Conservation (phyloP, 2,888 invertebrate species). For the Drosophila planitibia region DNA sequence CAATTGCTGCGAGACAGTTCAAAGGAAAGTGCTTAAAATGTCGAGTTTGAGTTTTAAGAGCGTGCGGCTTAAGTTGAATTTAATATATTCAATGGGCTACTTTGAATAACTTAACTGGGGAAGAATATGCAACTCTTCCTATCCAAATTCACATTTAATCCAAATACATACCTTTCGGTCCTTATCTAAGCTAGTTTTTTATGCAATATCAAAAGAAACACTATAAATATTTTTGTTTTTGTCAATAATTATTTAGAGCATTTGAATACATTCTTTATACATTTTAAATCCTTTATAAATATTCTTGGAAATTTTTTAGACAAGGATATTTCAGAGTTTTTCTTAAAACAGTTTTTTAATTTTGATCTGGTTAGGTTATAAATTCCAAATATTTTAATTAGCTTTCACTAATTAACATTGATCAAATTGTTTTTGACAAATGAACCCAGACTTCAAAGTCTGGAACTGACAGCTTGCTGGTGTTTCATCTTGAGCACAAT, state of each 20-base stretch:
- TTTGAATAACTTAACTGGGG: slow-evolving; percentile 3
- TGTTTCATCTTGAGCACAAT: not conserved
- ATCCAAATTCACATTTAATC: not conserved
- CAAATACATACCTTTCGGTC: not conserved
- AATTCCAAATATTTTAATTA: slow-evolving; percentile 6
- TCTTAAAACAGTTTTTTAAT: not conserved
- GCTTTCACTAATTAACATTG: slow-evolving; percentile 11
- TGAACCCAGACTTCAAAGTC: slow-evolving; percentile 1
- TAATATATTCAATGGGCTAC: not conserved
- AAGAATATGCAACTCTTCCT: not conserved
- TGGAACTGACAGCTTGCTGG: not conserved
- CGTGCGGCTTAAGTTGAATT: not conserved
- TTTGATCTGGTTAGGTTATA: not conserved
- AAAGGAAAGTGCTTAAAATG: slow-evolving; percentile 14
- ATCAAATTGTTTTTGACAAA: slow-evolving; percentile 9
- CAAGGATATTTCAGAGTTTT: too few species aligned
- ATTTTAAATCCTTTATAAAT: not conserved
- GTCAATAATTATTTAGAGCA: not conserved
- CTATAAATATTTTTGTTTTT: not conserved
- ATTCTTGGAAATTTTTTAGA: not conserved
- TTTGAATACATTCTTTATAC: not conserved
- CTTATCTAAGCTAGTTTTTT: not conserved
- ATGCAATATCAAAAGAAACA: not conserved
- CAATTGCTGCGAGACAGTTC: slow-evolving; percentile 36
- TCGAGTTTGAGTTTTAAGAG: not conserved